Evolutionary conservation across 2,797 vertebrate genomes (phyloP).

Genomic region (Columba guinea): DNA sequence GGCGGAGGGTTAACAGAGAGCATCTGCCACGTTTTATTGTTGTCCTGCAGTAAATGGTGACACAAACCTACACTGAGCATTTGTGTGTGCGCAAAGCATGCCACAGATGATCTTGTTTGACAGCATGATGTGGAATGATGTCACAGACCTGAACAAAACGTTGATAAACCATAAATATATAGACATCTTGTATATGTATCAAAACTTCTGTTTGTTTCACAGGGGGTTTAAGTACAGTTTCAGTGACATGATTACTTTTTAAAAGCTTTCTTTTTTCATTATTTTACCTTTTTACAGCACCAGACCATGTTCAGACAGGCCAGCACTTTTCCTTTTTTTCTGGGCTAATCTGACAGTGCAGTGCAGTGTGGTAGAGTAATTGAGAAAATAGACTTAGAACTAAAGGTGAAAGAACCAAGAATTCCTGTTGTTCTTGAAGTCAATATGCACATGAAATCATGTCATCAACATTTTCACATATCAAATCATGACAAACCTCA

Average conservation of each 20-base stretch:
- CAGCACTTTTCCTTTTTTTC: background rate
- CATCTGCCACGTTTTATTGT: no score
- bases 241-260: background rate
- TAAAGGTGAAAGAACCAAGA: background rate
- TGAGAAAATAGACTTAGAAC: background rate
- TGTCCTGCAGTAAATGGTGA: no score
- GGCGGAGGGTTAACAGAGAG: no score
- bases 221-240: background rate
- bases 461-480: background rate
- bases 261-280: background rate
- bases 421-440: background rate
- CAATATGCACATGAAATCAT: background rate
- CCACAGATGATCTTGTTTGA: background rate
- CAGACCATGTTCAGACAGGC: background rate
- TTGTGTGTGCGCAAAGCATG: background rate
- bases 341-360: no score
- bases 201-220: background rate
- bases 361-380: background rate
- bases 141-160: background rate
- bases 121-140: background rate
- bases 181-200: background rate
- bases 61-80: background rate
- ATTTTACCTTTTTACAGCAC: background rate
- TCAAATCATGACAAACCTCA: background rate
- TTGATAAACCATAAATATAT: background rate